Conservation (phyloP, 2,797 vertebrate genomes). For the Sphenopsis melanotis region DNA sequence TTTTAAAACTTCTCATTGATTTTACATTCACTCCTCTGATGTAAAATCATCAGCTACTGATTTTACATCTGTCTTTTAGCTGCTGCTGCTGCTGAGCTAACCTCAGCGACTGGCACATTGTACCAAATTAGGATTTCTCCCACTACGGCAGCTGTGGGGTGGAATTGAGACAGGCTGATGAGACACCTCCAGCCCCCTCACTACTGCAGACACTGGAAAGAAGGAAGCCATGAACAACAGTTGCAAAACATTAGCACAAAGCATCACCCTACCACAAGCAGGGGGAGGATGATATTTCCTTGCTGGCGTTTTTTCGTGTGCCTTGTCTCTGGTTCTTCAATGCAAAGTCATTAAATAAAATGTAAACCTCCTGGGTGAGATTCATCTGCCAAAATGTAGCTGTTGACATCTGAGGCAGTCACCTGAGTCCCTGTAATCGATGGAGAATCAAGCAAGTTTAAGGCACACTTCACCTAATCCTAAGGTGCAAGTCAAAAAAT, state of each 20-base stretch:
- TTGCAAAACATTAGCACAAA: not conserved
- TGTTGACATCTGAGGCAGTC: constrained; percentile 14
- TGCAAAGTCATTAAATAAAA: constrained; percentile 26
- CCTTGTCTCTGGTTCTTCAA: not conserved
- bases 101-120: not conserved
- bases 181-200: not conserved
- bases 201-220: not conserved
- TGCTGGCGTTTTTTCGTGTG: not conserved
- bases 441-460: not conserved
- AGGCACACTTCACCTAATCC: not conserved
- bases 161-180: not conserved
- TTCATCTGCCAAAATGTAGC: constrained; percentile 25
- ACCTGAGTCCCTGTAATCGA: not conserved
- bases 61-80: constrained; percentile 51
- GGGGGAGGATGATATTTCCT: not conserved
- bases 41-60: constrained; percentile 59
- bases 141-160: not conserved
- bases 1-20: constrained; percentile 60
- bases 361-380: constrained; percentile 24
- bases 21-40: constrained; percentile 36
- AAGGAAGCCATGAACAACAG: not conserved
- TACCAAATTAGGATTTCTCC: constrained; percentile 17
- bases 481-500: constrained; percentile 30
- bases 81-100: constrained; percentile 30
- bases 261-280: not conserved